phyloP scores from a whole-genome alignment of 2,797 vertebrate genomes.

The Leptodactylus fallax region DNA sequence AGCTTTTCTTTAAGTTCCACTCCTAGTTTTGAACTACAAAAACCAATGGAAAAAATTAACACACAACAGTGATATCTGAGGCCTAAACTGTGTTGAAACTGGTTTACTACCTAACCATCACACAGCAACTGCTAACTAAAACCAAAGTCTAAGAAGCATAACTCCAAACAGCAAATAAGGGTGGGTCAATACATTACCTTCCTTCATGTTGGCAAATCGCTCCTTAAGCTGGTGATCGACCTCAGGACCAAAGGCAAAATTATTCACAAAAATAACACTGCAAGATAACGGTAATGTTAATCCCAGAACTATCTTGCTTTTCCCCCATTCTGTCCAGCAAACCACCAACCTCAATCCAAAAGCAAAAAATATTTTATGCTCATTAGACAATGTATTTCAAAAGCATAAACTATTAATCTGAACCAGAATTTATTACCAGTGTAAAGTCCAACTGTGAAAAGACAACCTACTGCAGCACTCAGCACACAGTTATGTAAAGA shows the following conservation, averaged over 20 bases:
- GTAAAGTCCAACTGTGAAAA: too few relatives aligned
- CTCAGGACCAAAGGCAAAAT: slow-evolving; percentile 99
- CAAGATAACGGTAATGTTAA: slow-evolving; percentile 74
- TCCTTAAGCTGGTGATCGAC: slow-evolving; percentile 99
- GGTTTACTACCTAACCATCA: too few relatives aligned
- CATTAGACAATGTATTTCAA: neutral
- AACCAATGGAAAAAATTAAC: too few relatives aligned
- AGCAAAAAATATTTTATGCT: neutral
- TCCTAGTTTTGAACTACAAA: too few relatives aligned
- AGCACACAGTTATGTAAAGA: too few relatives aligned
- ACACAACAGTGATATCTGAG: too few relatives aligned
- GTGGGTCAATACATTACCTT: slow-evolving; percentile 80
- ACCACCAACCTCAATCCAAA: neutral
- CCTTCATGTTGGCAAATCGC: slow-evolving; percentile 99
- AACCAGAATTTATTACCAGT: too few relatives aligned
- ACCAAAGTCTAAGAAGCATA: neutral
- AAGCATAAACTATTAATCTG: too few relatives aligned
- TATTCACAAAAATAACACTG: slow-evolving; percentile 99
- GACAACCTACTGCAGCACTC: too few relatives aligned
- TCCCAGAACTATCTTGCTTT: neutral
- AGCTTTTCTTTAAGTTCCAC: too few relatives aligned
- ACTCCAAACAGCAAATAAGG: neutral
- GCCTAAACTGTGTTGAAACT: too few relatives aligned
- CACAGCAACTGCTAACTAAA: too few relatives aligned
- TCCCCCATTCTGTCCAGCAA: neutral